A percentile compares a stretch with the other conserved stretches of the same genome.
phyloP scores from a whole-genome alignment of 1,140 invertebrate species.

The Dinoponera quadriceps region DNA sequence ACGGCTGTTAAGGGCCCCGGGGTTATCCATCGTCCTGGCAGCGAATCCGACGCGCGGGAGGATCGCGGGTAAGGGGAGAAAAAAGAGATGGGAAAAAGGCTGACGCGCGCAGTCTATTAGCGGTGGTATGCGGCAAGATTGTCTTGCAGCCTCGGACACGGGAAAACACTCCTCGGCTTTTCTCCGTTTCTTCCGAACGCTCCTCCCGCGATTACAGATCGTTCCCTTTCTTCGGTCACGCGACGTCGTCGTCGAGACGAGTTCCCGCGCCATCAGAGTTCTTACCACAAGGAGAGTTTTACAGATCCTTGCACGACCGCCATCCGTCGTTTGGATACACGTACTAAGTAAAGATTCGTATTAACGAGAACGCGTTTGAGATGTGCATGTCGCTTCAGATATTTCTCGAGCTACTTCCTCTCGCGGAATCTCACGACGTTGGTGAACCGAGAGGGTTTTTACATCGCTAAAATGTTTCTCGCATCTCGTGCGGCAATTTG shows the following conservation, averaged over 20 bases:
- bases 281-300: not conserved
- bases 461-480: too few species aligned
- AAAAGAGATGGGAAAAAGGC: constrained; percentile 61
- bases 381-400: not conserved
- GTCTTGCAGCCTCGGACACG: constrained; percentile 63
- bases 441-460: too few species aligned
- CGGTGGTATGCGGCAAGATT: constrained; percentile 68
- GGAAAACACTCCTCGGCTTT: constrained; percentile 51
- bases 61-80: constrained; percentile 6
- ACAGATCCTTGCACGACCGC: constrained; percentile 39
- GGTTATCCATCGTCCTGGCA: constrained; percentile 72
- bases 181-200: constrained; percentile 56
- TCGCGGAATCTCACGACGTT: not conserved
- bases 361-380: too few species aligned
- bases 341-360: not conserved
- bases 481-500: too few species aligned
- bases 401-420: not conserved
- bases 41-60: constrained; percentile 61
- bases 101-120: constrained; percentile 72
- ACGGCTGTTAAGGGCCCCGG: constrained; percentile 70
- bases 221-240: constrained; percentile 34
- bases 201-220: constrained; percentile 55
- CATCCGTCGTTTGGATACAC: constrained; percentile 52
- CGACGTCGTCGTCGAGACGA: not conserved
- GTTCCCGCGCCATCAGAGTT: not conserved